phyloP scores from a whole-genome alignment of 2,888 invertebrate species.

The Cheilosia vulpina region DNA sequence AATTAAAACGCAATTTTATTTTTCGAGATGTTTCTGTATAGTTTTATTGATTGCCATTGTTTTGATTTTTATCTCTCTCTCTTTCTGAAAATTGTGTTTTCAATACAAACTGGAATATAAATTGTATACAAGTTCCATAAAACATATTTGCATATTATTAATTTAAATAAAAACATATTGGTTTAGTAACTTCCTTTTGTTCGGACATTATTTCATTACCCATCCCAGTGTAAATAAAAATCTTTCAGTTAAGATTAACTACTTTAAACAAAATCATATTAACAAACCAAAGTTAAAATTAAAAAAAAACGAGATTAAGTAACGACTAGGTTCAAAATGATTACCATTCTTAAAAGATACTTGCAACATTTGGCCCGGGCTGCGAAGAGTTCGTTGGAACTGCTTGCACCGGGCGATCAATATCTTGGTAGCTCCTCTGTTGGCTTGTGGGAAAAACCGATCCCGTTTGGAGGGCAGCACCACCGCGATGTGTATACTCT shows the following conservation, averaged over 20 bases:
- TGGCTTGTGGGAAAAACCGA: constrained; percentile 82
- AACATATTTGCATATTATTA: neutral
- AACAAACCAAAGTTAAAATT: constrained; percentile 34
- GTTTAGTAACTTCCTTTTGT: neutral
- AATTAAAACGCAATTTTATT: neutral
- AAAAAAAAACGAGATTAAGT: constrained; percentile 50
- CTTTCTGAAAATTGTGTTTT: neutral
- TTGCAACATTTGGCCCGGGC: constrained; percentile 82
- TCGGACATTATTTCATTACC: constrained; percentile 15
- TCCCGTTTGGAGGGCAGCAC: constrained; percentile 79
- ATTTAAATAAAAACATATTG: neutral
- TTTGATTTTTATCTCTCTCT: neutral
- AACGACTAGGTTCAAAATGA: constrained; percentile 68
- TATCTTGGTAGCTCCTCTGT: constrained; percentile 83
- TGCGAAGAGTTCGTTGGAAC: constrained; percentile 80
- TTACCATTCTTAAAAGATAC: constrained; percentile 81
- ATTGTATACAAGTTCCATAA: neutral
- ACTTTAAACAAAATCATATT: constrained; percentile 26
- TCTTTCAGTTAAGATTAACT: neutral
- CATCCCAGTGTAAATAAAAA: constrained; percentile 24
- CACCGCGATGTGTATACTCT: constrained; percentile 82
- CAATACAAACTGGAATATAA: neutral
- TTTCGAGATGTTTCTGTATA: neutral
- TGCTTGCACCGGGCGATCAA: constrained; percentile 82
- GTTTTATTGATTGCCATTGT: neutral